These are phyloP conservation scores for Xestia sexstrigata DNA, from an alignment of 2,888 invertebrate genomes.

Conservation along the genomic window DNA sequence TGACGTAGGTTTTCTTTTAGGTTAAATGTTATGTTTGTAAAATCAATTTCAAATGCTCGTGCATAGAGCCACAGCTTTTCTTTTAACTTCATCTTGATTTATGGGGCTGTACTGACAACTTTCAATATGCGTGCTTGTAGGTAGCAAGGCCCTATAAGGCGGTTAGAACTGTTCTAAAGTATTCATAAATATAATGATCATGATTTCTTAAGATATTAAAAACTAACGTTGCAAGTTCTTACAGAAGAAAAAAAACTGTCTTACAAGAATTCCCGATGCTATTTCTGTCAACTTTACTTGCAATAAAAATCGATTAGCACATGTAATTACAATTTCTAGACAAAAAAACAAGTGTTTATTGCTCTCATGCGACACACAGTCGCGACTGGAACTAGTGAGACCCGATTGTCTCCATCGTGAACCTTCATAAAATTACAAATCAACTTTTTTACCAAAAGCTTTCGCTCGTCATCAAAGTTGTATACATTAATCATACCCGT, in stretches of 20 bases:
- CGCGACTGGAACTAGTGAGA: conserved; percentile 51
- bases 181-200: not conserved
- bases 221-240: not conserved
- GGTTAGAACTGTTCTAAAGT: not conserved
- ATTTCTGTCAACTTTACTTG: conserved; percentile 13
- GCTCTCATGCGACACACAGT: conserved; percentile 29
- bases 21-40: not conserved
- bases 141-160: too few species aligned
- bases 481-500: conserved; percentile 74
- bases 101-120: not conserved
- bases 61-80: not conserved
- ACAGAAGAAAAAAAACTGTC: not conserved
- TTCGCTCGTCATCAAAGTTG: conserved; percentile 73
- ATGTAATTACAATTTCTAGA: conserved; percentile 41
- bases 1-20: not conserved
- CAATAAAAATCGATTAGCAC: conserved; percentile 44
- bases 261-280: conserved; percentile 4
- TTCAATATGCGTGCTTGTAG: not conserved
- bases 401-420: conserved; percentile 61
- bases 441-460: conserved; percentile 76
- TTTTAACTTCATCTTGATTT: not conserved
- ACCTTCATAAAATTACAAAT: conserved; percentile 72
- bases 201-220: not conserved
- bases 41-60: not conserved
- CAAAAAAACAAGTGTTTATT: conserved; percentile 45